Evolutionary conservation across 2,113 vertebrate genomes (phyloP), one percentile per base, ranked within the genome.

Genomic region (Rhea americana): DNA sequence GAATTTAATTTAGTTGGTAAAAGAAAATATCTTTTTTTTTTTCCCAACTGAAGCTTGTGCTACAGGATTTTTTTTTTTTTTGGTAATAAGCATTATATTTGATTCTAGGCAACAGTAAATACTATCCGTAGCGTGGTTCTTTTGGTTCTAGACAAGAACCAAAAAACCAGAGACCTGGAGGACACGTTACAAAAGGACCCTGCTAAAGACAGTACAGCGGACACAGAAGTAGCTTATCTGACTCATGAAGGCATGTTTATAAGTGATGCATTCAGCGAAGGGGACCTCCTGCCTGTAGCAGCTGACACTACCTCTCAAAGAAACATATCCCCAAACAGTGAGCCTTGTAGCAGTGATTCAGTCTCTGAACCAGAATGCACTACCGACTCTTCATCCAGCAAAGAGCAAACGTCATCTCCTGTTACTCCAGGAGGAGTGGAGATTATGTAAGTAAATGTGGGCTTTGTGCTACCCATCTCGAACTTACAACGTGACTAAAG

Each of bases 241-340:
- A 99, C 98, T 26, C 99, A 99, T 3, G 99, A 99, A 96, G 99
- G 99, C 74, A 95, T 99, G 96, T 99, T 99, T 92, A 99, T 99
- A 93, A 99, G 99, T 21, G 99, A 99, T 6, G 99, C 99, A 1
- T 98, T 99, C 39, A 82, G 91, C 2, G 98, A 98, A 16, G 97
- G 95, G 25, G 98, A 98, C 82, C 97, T 97, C 78, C 94, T 80
- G 11, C 8, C 91, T 11, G 7, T 55, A 16, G 76, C 85, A 55
- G 70, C 91, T 37, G 98, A 98, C 68, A 82, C 78, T 77, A 96
- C 97, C 95, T 97, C 97, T 82, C 98, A 98, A 4, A 97, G 98
- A 86, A 97, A 97, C 87, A 35, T 66, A 30, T 97, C 96, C 84
- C 98, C 97, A 30, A 97, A 82, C 84, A 96, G 84, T 9, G 93